Conservation (phyloP, 2,797 vertebrate genomes). For the Cebuella pygmaea region DNA sequence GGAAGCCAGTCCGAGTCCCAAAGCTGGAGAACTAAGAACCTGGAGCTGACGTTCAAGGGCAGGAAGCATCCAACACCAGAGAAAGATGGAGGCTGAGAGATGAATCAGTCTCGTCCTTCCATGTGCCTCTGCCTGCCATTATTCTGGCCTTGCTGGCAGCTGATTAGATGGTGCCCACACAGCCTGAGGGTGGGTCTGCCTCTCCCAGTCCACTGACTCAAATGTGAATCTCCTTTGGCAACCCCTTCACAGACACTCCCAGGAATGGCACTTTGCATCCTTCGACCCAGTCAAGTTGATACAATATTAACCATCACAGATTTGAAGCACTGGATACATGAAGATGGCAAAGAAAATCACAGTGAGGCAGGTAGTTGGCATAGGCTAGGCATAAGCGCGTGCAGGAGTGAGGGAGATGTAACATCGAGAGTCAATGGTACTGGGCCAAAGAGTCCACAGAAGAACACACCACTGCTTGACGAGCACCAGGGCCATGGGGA, state of each 20-base stretch:
- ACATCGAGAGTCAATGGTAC: rapidly evolving
- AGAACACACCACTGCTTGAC: rapidly evolving
- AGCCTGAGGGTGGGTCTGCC: neutral
- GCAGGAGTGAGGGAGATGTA: too few species aligned
- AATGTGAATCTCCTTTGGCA: neutral
- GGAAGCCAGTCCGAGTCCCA: neutral
- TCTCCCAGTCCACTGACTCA: neutral
- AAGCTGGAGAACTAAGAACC: neutral
- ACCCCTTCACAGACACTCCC: too few species aligned
- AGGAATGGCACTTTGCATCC: neutral
- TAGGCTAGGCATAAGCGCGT: rapidly evolving
- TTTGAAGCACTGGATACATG: too few species aligned
- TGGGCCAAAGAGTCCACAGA: rapidly evolving
- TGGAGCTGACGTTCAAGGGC: neutral
- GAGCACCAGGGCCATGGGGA: rapidly evolving
- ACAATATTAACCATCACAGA: neutral
- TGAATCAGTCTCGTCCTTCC: neutral
- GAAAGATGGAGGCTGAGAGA: neutral
- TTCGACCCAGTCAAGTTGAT: neutral
- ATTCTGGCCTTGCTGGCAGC: neutral
- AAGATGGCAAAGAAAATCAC: neutral
- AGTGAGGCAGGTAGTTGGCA: rapidly evolving
- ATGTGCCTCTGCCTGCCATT: neutral
- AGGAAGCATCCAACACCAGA: neutral
- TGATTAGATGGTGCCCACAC: neutral